Base-by-base conservation (phyloP, 1,140 invertebrate species). In the Drosophila lacteicornis region DNA sequence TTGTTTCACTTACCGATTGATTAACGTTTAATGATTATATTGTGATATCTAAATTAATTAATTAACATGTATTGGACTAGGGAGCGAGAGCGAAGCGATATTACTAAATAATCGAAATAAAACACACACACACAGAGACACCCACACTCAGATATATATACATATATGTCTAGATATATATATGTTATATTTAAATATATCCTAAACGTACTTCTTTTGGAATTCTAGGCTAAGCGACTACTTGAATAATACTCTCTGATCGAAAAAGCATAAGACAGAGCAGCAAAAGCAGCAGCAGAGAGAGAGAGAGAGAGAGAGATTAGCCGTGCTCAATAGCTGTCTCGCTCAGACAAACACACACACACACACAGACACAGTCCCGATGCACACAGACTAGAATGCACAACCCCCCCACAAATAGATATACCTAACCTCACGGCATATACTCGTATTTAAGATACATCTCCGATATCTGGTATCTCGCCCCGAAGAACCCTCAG, bases 11-110 rank as follows among this genome's bases (percentile, higher is more conserved):
- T 71, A 47, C 53, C 70, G 58, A 75, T 70, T 71, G 84, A 85
- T 81, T 79, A 82, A 40, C 49, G 62, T 73, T 87, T 69, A 82
- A 86, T 87, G 67, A 80, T 88, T 88, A 80, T 80, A 91, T 91
- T 91, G 87, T 91, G 86, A 91, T 91, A 91, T 91, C 78, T 91
- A 91, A 91, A 91, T 91, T 91, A 91, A 80, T 73, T 58, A 65
- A 79, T 55, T 50, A 42, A 57, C 73, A 58, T 71, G 40, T 67
- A 43, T 63, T 59, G 40, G 45, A 71, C 40, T 56, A 49, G 63
- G 47, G 43, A 67, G 19, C 47, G 7, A 65, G 55, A 68, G 22
- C 22, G 59, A 76, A 84, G 58, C 66, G 79, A 56, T 55, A 58
- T 51, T 66, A 59, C 30, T 25, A 40, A 67, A 36, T 53, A 46